phyloP scores from a whole-genome alignment of 92 coral and sea anemone genomes.

The Actinernus sp. region DNA sequence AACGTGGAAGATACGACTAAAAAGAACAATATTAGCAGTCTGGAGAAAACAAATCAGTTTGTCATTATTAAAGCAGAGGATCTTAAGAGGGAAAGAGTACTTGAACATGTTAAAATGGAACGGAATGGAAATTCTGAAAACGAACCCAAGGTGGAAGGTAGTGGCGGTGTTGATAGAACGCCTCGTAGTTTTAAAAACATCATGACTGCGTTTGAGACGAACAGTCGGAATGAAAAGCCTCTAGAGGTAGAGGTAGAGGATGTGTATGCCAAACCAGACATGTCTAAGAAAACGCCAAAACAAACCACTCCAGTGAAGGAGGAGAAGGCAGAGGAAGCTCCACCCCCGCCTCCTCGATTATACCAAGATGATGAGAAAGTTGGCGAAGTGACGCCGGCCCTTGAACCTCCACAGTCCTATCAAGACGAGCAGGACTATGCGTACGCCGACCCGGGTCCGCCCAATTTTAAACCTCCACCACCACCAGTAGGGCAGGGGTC shows the following conservation, averaged over 20 bases:
- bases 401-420: constrained; percentile 11
- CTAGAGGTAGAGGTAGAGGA: constrained; percentile 1
- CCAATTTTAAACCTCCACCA: constrained; percentile 62
- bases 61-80: too few species aligned
- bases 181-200: constrained; percentile 45
- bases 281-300: constrained; percentile 33
- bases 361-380: constrained; percentile 11
- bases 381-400: too few species aligned
- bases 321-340: background rate
- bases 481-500: constrained; percentile 18
- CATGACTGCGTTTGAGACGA: constrained; percentile 37
- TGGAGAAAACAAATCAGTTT: background rate
- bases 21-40: background rate
- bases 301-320: background rate
- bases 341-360: constrained; percentile 10
- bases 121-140: background rate
- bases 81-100: too few species aligned
- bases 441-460: constrained; percentile 65
- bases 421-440: too few species aligned
- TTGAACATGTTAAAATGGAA: too few species aligned
- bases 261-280: constrained; percentile 66
- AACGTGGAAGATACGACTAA: constrained; percentile 6
- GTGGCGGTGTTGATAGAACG: background rate
- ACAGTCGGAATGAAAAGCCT: constrained; percentile 11
- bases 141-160: background rate